These are phyloP conservation scores for Machimus atricapillus DNA, from an alignment of 2,888 invertebrate species.

Conservation along the genomic window DNA sequence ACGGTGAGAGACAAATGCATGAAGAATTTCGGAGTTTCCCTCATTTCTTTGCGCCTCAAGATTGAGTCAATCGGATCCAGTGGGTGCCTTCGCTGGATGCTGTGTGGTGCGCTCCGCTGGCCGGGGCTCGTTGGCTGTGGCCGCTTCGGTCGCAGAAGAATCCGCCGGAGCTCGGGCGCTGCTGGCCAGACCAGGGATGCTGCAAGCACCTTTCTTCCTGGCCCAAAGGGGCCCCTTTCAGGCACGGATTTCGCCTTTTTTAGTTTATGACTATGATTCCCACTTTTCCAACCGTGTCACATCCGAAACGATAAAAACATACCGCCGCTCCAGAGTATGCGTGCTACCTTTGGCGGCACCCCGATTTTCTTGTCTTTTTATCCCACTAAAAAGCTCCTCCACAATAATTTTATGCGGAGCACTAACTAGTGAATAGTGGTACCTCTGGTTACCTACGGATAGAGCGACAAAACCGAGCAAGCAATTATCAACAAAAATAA, in stretches of 20 bases:
- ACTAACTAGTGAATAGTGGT: neutral
- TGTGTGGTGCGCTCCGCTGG: neutral
- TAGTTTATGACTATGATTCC: neutral
- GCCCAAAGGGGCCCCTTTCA: neutral
- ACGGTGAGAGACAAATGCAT: conserved; percentile 39
- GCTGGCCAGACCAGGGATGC: neutral
- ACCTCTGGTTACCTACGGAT: neutral
- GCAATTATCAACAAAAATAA: conserved; percentile 14
- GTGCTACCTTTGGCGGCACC: neutral
- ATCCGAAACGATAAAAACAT: neutral
- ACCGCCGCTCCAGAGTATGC: neutral
- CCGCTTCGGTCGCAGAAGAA: neutral
- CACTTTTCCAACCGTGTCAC: neutral
- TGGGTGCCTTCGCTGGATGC: conserved; percentile 28
- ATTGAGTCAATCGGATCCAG: conserved; percentile 8
- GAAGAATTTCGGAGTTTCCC: conserved; percentile 22
- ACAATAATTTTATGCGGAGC: neutral
- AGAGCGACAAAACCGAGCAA: neutral
- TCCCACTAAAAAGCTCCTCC: neutral
- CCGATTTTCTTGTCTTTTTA: neutral
- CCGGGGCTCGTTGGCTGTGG: neutral
- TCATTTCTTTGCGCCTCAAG: conserved; percentile 16
- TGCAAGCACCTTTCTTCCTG: conserved; percentile 1
- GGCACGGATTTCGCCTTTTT: neutral
- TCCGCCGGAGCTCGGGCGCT: neutral